phyloP scores from a whole-genome alignment of 2,888 invertebrate genomes.

The Aquatica leii region DNA sequence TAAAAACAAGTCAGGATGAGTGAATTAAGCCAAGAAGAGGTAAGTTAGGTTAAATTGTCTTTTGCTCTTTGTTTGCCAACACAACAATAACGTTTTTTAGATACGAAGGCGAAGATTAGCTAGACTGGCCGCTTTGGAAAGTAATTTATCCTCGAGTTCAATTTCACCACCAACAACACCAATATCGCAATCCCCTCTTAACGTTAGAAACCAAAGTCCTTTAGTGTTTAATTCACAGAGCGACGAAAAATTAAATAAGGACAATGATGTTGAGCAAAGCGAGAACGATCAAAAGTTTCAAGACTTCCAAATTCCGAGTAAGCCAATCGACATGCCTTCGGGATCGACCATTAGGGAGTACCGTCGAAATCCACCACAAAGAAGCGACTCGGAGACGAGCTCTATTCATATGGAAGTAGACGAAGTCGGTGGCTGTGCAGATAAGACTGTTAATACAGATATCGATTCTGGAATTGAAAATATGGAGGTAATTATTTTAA shows the following conservation, averaged over 20 bases:
- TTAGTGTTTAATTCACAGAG: slow-evolving; percentile 41
- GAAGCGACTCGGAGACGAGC: slow-evolving; percentile 61
- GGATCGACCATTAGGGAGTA: slow-evolving; percentile 50
- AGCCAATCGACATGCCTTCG: slow-evolving; percentile 57
- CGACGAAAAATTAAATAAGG: slow-evolving; percentile 50
- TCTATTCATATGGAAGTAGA: slow-evolving; percentile 68
- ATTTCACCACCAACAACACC: slow-evolving; percentile 63
- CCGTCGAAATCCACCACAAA: slow-evolving; percentile 49
- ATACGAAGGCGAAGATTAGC: slow-evolving; percentile 80
- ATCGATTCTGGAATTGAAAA: slow-evolving; percentile 78
- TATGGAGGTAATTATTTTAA: slow-evolving; percentile 68
- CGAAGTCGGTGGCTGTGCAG: slow-evolving; percentile 60
- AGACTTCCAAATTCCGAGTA: slow-evolving; percentile 57
- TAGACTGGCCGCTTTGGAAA: slow-evolving; percentile 71
- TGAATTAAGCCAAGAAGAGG: slow-evolving; percentile 90
- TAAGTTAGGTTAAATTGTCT: slow-evolving; percentile 61
- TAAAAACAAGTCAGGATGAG: slow-evolving; percentile 67
- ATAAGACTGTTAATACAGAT: slow-evolving; percentile 64
- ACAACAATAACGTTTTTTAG: slow-evolving; percentile 60
- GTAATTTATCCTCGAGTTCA: slow-evolving; percentile 62
- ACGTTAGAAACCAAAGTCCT: slow-evolving; percentile 48
- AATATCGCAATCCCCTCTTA: slow-evolving; percentile 58
- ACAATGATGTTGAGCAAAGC: slow-evolving; percentile 55
- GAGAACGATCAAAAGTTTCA: slow-evolving; percentile 33
- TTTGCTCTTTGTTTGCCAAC: slow-evolving; percentile 34